Evolutionary conservation across 2,888 invertebrate genomes (phyloP), one percentile per base, ranked within the genome.

Genomic region (Periphyllus acericola): DNA sequence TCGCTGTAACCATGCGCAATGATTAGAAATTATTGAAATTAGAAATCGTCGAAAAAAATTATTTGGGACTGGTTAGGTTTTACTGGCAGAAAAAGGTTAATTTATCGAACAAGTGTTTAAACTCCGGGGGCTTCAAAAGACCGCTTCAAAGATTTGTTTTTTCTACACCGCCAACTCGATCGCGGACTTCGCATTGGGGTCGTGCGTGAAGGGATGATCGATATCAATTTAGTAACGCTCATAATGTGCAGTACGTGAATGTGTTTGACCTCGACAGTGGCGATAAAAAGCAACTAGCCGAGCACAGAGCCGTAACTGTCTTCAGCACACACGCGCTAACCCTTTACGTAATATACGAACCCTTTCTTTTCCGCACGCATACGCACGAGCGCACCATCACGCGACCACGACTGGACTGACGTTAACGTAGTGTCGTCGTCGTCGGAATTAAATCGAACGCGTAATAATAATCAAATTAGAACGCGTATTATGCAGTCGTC

Each of bases 201-300:
- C 11, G 46, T 14, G 14, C 14, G 46, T 1, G 11, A 14, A 46
- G 1, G 14, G 2, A 46, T 46, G 2, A 1, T 36, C 6, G 36
- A 14, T 46, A 46, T 46, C 0, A 46, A 14, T 46, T 46, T 14
- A 46, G 11, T 14, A 46, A 46, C 14, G 46, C 46, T 11, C 46
- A 46, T 46, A 46, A 46, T 66, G n/a, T 66, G n/a, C n/a, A n/a
- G n/a, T n/a, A 21, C 21, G n/a, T 25, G 25, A 19, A 9, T 68
- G 68, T 68, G 11, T 68, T 25, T 68, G n/a, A n/a, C 29, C 68
- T 68, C 29, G 14, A 68, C 29, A 68, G 25, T 25, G 29, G 40
- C 29, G 52, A 52, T 76, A 76, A 76, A 76, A 76, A 75, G 75
- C 76, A 46, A 34, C 19, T 19, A n/a, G 76, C 34, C 29, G 40